phyloP scores from a whole-genome alignment of 2,797 vertebrate species.

The Protosalanx chinensis region DNA sequence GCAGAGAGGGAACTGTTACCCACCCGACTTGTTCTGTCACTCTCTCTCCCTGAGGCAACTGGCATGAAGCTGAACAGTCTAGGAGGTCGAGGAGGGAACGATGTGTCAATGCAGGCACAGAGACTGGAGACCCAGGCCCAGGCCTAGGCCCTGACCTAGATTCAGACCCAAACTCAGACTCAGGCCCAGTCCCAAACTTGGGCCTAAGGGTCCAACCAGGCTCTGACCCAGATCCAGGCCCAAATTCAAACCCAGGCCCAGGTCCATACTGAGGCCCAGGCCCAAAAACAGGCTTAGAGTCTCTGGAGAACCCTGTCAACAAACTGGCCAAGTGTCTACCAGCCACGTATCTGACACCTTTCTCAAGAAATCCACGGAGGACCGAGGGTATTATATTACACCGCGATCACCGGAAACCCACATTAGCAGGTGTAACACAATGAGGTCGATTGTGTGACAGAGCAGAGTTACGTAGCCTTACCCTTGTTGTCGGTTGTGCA shows the following conservation, averaged over 20 bases:
- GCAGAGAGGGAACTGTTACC: constrained; percentile 59
- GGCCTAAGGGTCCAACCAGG: too few relatives aligned
- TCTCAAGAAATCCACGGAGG: background rate
- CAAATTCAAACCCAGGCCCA: too few relatives aligned
- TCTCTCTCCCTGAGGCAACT: constrained; percentile 28
- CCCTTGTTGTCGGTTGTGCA: constrained; percentile 66
- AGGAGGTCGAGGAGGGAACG: background rate
- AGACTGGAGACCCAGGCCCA: background rate
- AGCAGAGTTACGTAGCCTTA: constrained; percentile 53
- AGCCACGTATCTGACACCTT: background rate
- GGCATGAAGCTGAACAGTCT: constrained; percentile 16
- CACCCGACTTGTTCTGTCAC: constrained; percentile 67
- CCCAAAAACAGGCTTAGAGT: too few relatives aligned
- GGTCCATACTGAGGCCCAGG: too few relatives aligned
- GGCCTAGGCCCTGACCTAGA: too few relatives aligned
- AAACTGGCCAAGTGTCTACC: too few relatives aligned
- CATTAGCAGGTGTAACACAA: background rate
- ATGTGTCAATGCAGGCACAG: constrained; percentile 15
- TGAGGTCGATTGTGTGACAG: background rate
- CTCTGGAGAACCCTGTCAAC: too few relatives aligned
- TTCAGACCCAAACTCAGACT: too few relatives aligned
- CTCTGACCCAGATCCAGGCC: too few relatives aligned
- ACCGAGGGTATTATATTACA: background rate
- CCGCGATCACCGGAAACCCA: background rate
- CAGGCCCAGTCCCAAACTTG: too few relatives aligned